Conservation (phyloP, 2,797 vertebrate genomes). For the Chanos chanos region DNA sequence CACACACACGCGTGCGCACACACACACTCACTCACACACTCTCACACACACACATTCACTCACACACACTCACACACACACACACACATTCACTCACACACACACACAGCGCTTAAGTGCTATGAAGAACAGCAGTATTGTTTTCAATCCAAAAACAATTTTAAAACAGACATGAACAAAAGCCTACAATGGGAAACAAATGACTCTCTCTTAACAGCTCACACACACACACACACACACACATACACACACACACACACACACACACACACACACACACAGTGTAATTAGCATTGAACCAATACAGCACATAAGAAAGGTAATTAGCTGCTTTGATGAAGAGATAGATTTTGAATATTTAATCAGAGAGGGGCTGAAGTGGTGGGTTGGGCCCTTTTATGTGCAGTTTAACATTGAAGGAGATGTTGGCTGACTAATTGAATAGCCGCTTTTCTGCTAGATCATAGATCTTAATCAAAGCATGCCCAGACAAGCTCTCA, state of each 20-base stretch:
- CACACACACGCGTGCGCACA: background rate
- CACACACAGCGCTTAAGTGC: no score
- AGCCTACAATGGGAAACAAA: background rate
- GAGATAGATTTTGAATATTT: slow-evolving; percentile 49
- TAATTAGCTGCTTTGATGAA: slow-evolving; percentile 43
- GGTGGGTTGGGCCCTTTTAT: slow-evolving; percentile 33
- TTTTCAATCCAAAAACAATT: no score
- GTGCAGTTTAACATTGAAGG: slow-evolving; percentile 45
- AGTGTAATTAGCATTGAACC: slow-evolving; percentile 33
- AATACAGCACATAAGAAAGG: slow-evolving; percentile 13
- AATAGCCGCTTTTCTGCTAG: slow-evolving; percentile 47
- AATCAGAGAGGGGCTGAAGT: slow-evolving; percentile 6
- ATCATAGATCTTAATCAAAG: slow-evolving; percentile 58
- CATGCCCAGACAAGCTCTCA: slow-evolving; percentile 16
- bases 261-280: background rate
- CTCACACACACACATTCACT: background rate
- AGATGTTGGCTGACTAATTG: slow-evolving; percentile 52
- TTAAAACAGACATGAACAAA: no score
- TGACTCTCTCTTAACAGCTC: background rate
- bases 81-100: background rate
- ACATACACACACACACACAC: background rate
- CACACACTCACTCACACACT: slow-evolving; percentile 4
- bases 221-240: background rate
- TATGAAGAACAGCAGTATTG: no score
- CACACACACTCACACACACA: background rate